A percentile compares a stretch with the other conserved stretches of the same genome.
Evolutionary conservation across 2,888 invertebrate genomes (phyloP).

Genomic region (Tenthredo notha): DNA sequence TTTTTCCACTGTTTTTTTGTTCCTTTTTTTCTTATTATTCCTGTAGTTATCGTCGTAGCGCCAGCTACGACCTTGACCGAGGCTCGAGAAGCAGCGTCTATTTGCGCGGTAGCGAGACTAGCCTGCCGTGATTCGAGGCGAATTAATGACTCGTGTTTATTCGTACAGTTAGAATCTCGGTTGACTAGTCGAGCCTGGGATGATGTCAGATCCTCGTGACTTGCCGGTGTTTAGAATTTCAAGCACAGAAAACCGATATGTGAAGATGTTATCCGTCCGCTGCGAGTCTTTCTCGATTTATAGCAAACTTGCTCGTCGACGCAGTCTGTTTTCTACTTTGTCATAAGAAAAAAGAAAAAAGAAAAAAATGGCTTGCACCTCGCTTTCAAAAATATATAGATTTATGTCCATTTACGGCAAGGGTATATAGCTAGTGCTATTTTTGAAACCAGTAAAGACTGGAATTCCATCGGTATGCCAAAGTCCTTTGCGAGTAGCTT

Average conservation of each 20-base stretch:
- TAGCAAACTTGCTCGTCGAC: slow-evolving; percentile 2
- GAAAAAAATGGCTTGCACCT: slow-evolving; percentile 8
- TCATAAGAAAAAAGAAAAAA: not conserved
- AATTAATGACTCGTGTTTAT: slow-evolving; percentile 49
- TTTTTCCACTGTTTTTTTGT: not conserved
- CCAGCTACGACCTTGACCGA: slow-evolving; percentile 41
- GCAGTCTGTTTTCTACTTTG: not conserved
- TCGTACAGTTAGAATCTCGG: slow-evolving; percentile 21
- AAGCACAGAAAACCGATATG: slow-evolving; percentile 34
- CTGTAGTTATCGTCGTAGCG: slow-evolving; percentile 4
- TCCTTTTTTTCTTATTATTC: not conserved
- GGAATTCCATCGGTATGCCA: slow-evolving; percentile 37
- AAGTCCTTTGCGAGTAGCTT: not conserved
- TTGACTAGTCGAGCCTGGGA: slow-evolving; percentile 14
- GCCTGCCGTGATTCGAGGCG: slow-evolving; percentile 30
- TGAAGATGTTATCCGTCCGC: slow-evolving; percentile 43
- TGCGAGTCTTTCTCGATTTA: slow-evolving; percentile 40
- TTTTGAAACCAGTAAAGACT: slow-evolving; percentile 6
- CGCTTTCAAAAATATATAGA: slow-evolving; percentile 34
- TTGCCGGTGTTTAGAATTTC: slow-evolving; percentile 30
- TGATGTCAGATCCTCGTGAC: slow-evolving; percentile 47
- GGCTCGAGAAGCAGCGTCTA: slow-evolving; percentile 17
- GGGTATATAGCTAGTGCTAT: not conserved
- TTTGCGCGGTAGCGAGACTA: slow-evolving; percentile 43
- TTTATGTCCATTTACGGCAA: slow-evolving; percentile 19